These are phyloP conservation scores for Drosophila sp. DNA, from an alignment of 1,140 invertebrate species.

Conservation along the genomic window DNA sequence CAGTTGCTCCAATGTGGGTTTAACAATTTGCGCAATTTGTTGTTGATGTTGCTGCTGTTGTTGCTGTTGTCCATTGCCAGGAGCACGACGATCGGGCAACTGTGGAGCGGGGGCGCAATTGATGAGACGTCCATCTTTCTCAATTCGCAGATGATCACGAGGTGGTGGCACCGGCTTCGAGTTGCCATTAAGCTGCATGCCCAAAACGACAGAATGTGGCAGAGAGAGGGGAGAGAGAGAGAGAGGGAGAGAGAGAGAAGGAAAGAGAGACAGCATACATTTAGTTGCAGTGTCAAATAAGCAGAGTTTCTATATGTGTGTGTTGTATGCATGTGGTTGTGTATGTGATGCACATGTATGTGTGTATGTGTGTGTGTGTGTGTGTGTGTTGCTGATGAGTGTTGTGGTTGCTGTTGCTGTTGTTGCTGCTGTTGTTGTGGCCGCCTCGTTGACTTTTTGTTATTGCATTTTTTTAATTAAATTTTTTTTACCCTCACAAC, in stretches of 20 bases:
- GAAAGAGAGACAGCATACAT: conserved; percentile 7
- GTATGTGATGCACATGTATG: conserved; percentile 26
- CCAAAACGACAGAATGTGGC: not conserved
- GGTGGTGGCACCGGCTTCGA: conserved; percentile 90
- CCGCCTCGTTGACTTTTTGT: conserved; percentile 13
- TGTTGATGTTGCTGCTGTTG: conserved; percentile 70
- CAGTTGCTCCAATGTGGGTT: conserved; percentile 93
- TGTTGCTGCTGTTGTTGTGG: conserved; percentile 22
- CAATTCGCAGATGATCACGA: conserved; percentile 88
- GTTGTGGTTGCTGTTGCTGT: conserved; percentile 26
- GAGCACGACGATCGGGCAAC: conserved; percentile 87
- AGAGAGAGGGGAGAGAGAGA: conserved; percentile 1
- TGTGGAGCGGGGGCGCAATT: conserved; percentile 89
- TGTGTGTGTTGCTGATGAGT: conserved; percentile 14
- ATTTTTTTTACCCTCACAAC: conserved; percentile 3
- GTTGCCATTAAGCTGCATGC: conserved; percentile 79
- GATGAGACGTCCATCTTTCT: conserved; percentile 87
- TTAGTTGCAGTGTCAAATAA: conserved; percentile 29
- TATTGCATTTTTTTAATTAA: conserved; percentile 25
- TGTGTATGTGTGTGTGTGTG: conserved; percentile 36
- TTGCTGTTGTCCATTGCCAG: conserved; percentile 79
- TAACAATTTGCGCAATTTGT: conserved; percentile 85
- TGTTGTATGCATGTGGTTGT: conserved; percentile 18
- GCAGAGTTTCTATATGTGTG: not conserved
- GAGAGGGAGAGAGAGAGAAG: not conserved